Base-by-base conservation (phyloP, 2,113 vertebrate species). In the Atrichornis clamosus region DNA sequence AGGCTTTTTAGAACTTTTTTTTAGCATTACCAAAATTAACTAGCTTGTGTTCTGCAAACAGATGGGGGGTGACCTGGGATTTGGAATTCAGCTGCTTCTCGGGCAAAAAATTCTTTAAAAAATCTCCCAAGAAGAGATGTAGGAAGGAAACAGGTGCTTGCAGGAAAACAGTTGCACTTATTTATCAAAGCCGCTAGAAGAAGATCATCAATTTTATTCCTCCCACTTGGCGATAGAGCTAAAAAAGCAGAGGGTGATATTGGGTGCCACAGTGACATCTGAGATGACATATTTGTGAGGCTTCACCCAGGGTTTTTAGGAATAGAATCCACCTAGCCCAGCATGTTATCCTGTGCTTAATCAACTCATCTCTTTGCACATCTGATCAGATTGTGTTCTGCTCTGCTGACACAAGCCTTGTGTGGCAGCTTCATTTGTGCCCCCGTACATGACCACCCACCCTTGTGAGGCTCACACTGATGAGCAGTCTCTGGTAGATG, bases 51-150 rank as follows among this genome's bases (percentile, higher is more conserved):
- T 94, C 76, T 92, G 76, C 46, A 86, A 96, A 84, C 94, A 96
- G 92, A 95, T 95, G 85, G 95, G 88, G 39, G 52, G 65, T 95
- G 94, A 96, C 95, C 96, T 94, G 77, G 75, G 91, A 95, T 89
- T 89, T 94, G 65, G 87, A 95, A 96, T 82, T 95, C 89, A 97
- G 60, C 65, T 95, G 84, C 87, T 88, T 92, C 83, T 95, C 8
- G 7, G 56, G 88, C 55, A 90, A 92, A 85, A 94, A 80, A 49
- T 9, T 65, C 13, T 86, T 90, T 13, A n/a, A 91, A 97, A 96
- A 88, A 24, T 73, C 92, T 90, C 93, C 56, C 33, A 86, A 88
- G 93, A 86, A 46, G 56, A 86, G 35, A 67, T 62, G 82, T 95
- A 91, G 92, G 90, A 96, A 95, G 68, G 70, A 91, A 93, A 77